Percentiles rank a stretch among this genome's conserved stretches.
These are phyloP conservation scores for Spatula versicolor DNA, from an alignment of 2,797 vertebrate genomes.

Conservation along the genomic window DNA sequence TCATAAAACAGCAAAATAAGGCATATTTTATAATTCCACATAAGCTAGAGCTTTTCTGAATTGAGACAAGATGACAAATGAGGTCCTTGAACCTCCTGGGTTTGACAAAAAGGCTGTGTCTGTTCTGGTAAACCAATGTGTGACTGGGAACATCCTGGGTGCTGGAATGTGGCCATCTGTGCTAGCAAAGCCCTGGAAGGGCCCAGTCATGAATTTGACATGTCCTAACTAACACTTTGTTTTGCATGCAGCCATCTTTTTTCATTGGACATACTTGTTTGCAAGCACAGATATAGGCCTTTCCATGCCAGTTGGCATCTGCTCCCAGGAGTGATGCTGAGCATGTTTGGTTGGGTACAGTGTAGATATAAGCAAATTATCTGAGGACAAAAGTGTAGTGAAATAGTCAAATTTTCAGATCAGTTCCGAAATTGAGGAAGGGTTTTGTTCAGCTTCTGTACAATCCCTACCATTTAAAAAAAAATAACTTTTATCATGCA, in stretches of 20 bases:
- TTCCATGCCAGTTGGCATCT: not conserved
- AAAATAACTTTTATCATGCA: not conserved
- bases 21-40: not conserved
- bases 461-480: not conserved
- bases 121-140: accelerated
- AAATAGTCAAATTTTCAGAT: not conserved
- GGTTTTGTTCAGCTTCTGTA: not conserved
- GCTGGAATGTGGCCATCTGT: not conserved
- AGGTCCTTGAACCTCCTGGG: not conserved
- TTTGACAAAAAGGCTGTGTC: not conserved
- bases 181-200: not conserved
- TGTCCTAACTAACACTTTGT: not conserved
- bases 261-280: accelerated
- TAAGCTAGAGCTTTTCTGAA: not conserved
- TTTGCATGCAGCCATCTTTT: not conserved
- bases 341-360: not conserved
- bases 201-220: not conserved
- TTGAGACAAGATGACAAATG: not conserved
- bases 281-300: not conserved
- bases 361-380: not conserved
- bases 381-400: not conserved
- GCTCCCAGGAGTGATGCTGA: accelerated
- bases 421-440: not conserved
- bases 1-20: not conserved
- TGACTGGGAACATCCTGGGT: not conserved